Base-by-base conservation (phyloP, 2,113 vertebrate species). In the Dendrocopos noguchii region DNA sequence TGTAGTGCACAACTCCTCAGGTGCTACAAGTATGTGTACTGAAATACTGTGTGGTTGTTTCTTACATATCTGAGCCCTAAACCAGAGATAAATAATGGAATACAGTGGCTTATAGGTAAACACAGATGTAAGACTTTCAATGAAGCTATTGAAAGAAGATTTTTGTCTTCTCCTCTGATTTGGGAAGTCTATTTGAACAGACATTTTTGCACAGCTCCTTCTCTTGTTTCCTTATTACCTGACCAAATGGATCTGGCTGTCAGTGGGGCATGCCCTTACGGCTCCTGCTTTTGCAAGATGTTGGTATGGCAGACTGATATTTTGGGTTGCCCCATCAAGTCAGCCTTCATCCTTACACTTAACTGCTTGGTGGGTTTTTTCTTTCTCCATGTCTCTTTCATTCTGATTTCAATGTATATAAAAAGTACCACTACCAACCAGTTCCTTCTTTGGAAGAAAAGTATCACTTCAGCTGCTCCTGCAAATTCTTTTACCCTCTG, bases 401-500 rank as follows among this genome's bases (percentile, higher is more conserved):
- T 93, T 80, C 66, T n/a, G 67, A 13, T 78, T 72, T 20, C 87
- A 73, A 36, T 50, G 67, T 73, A 55, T 65, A 68, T 81, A 72
- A 87, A 77, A 95, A 75, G 13, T 68, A 55, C 73, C 83, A 94
- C 61, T 55, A 36, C 66, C 90, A 95, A 76, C 86, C 95, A 84
- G 93, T 86, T 91, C 55, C 55, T 93, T 31, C 60, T 95, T 61
- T 60, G 44, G 50, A 64, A 84, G 70, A 92, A 85, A 87, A 73
- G 80, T 68, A 79, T 66, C 46, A 72, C 91, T 95, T 95, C 91
- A 96, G 86, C 66, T 87, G 73, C 75, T 94, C 61, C 88, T 95
- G 91, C 65, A 96, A 87, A 95, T 94, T 94, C 90, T 95, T 93
- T 94, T 61, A 68, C 68, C 53, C 86, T 95, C 80, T 93, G 67